A percentile compares a stretch with the other conserved stretches of the same genome.
phyloP scores from a whole-genome alignment of 2,888 invertebrate species.

The Gymnocheta viridis region DNA sequence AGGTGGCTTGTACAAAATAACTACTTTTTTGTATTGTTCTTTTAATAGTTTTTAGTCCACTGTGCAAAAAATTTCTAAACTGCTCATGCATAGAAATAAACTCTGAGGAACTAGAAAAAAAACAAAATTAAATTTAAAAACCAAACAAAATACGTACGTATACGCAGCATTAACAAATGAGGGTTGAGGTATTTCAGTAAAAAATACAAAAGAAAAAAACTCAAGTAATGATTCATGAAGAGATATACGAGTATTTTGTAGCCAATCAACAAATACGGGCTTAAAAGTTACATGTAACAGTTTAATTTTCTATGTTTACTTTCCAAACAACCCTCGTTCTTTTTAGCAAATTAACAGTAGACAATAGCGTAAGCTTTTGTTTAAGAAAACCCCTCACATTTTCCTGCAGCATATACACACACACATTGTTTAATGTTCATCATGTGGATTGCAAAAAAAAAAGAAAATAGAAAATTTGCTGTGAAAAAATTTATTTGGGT shows the following conservation, averaged over 20 bases:
- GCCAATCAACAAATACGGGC: neutral
- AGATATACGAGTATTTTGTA: neutral
- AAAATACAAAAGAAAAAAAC: neutral
- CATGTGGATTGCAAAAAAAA: neutral
- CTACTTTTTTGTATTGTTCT: too few species aligned
- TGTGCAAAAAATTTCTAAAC: neutral
- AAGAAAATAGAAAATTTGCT: neutral
- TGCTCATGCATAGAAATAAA: neutral
- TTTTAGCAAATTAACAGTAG: neutral
- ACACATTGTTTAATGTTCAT: slow-evolving; percentile 10
- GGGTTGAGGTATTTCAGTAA: neutral
- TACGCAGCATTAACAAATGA: neutral
- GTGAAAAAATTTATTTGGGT: slow-evolving; percentile 7
- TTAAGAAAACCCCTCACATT: neutral
- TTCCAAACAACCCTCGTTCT: neutral
- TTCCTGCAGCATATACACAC: neutral
- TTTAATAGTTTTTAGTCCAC: too few species aligned
- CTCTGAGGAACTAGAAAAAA: too few species aligned
- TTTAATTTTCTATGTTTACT: neutral
- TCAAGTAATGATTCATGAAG: neutral
- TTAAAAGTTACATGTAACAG: neutral
- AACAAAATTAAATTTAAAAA: neutral
- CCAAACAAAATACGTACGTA: slow-evolving; percentile 6
- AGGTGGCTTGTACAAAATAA: too few species aligned
- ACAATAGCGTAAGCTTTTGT: slow-evolving; percentile 6